Evolutionary conservation across 2,113 vertebrate genomes (phyloP).

Genomic region (Myiagra hebetior): DNA sequence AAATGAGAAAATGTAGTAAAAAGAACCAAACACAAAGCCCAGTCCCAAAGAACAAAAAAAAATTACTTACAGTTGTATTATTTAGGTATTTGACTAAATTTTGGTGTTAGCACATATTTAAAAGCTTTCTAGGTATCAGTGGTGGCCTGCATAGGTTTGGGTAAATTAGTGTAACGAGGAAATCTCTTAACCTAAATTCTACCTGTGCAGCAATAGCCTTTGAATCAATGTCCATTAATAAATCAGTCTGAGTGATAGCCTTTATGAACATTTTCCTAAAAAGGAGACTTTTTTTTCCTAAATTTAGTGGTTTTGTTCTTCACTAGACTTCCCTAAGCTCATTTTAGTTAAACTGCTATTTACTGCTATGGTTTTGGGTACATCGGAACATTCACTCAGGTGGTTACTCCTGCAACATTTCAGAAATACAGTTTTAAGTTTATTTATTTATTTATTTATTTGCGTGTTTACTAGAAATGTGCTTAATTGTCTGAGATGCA

Average conservation of each 20-base stretch:
- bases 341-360: neutral
- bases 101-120: neutral
- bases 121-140: neutral
- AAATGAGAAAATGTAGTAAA: neutral
- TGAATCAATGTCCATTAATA: neutral
- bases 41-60: neutral
- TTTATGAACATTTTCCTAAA: neutral
- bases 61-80: neutral
- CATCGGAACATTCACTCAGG: neutral
- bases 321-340: neutral
- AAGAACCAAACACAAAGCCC: rapidly evolving
- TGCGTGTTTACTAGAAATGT: neutral
- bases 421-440: neutral
- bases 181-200: neutral
- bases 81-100: neutral
- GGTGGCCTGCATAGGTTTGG: neutral
- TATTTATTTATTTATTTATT: neutral
- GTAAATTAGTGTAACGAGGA: neutral
- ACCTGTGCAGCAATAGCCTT: neutral
- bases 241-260: neutral
- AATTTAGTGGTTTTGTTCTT: neutral
- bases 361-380: neutral
- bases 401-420: neutral
- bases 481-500: neutral
- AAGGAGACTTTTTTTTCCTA: neutral